Evolutionary conservation across 2,113 vertebrate species (phyloP), one percentile per base, ranked within the genome.

Genomic region (Nanorana parkeri): DNA sequence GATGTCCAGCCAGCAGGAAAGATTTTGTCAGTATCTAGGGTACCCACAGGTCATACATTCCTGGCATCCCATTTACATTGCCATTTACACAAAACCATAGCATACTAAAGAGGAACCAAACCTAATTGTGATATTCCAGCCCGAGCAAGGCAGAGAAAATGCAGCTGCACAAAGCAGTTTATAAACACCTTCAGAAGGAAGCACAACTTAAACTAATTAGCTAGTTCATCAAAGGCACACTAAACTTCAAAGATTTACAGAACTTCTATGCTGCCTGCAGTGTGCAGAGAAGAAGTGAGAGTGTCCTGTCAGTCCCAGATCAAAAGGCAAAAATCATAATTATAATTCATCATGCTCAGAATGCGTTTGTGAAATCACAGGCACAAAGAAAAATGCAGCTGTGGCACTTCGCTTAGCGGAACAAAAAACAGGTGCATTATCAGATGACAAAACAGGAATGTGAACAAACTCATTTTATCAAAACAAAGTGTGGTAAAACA

Each of bases 171-270:
- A 54, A 76, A 56, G 72, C 64, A 76, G 63, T 68, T 76, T 83
- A 76, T 76, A 83, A 83, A 76, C 80, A 83, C 71, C 71, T 83
- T 83, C 80, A 76, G 64, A 83, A 76, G 32, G 61, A 67, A 83
- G 66, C 60, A 36, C 52, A 83, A 76, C 80, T 83, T 68, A 68
- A 83, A 83, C 80, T 83, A 76, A 83, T 83, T 83, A 83, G 71
- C 63, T 76, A 60, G 52, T 76, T 68, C 80, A 83, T 83, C 80
- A 83, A 74, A 83, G 72, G 51, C 51, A 8, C 64, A 76, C 71
- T 83, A 83, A 83, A 83, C 80, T 83, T 76, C 80, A 83, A 76
- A 83, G 80, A 67, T 51, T 68, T 75, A 67, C 47, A 83, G 52
- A 76, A 75, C 51, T 68, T 64, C 72, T 83, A 55, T 67, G 64